Evolutionary conservation across 2,113 vertebrate species (phyloP).

Genomic region (Trogon melanurus): DNA sequence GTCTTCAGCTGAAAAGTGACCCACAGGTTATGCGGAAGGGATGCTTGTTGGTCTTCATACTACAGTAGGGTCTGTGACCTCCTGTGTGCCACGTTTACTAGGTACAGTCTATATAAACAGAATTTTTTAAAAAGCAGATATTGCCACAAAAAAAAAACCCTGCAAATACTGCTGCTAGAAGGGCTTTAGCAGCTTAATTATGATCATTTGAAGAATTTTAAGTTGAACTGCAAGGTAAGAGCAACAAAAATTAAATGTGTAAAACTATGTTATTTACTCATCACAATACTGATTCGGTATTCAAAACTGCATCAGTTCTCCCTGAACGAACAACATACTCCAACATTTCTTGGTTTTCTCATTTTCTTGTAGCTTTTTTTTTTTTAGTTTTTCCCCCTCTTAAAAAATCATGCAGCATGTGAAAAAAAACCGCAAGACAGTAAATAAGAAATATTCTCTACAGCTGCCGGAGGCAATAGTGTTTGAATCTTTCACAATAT

Average conservation of each 20-base stretch:
- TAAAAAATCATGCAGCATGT: background rate
- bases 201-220: background rate
- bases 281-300: background rate
- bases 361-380: background rate
- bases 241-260: background rate
- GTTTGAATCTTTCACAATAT: background rate
- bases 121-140: background rate
- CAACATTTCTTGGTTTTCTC: background rate
- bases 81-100: background rate
- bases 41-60: background rate
- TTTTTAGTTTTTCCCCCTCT: too few species aligned
- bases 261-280: background rate
- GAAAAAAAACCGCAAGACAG: background rate
- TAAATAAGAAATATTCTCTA: background rate
- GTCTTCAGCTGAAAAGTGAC: background rate
- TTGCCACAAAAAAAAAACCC: background rate
- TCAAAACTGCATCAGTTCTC: background rate
- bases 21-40: background rate
- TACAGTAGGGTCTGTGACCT: background rate
- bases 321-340: background rate
- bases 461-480: background rate
- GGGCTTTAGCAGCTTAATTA: background rate
- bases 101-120: background rate
- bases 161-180: background rate
- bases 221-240: background rate